These are phyloP conservation scores for Lasioglossum oenotherae DNA, from an alignment of 2,888 invertebrate species.

Conservation along the genomic window DNA sequence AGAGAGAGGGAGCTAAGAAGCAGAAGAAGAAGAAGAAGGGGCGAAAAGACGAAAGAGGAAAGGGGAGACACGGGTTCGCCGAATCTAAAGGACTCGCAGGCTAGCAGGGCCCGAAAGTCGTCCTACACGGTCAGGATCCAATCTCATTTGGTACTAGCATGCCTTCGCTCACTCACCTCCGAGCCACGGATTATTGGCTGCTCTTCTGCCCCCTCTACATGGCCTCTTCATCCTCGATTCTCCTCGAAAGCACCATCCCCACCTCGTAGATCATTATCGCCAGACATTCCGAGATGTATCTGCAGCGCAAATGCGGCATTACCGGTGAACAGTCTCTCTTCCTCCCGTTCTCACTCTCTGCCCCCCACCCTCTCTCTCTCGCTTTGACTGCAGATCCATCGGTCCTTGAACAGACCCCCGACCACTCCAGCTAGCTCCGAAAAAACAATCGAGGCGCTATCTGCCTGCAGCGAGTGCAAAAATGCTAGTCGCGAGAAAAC, in stretches of 20 bases:
- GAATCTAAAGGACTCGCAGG: constrained; percentile 66
- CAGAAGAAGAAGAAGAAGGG: not conserved
- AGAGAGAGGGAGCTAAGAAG: not conserved
- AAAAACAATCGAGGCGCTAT: constrained; percentile 15
- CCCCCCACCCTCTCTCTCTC: not conserved
- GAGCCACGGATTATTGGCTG: constrained; percentile 67
- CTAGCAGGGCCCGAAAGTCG: constrained; percentile 72
- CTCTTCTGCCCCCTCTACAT: constrained; percentile 29
- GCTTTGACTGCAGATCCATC: not conserved
- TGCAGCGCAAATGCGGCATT: constrained; percentile 65
- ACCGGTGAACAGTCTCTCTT: constrained; percentile 34
- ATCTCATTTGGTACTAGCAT: constrained; percentile 76
- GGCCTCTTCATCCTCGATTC: constrained; percentile 41
- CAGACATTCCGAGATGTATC: constrained; percentile 71
- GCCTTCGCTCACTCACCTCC: constrained; percentile 70
- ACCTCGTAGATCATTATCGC: constrained; percentile 73
- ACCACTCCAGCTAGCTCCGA: not conserved
- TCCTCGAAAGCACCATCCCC: constrained; percentile 55
- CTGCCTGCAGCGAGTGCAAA: not conserved
- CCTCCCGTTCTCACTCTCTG: not conserved
- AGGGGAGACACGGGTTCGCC: constrained; percentile 46
- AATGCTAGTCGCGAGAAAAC: not conserved
- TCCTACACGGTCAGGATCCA: constrained; percentile 71
- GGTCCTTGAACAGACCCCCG: constrained; percentile 23
- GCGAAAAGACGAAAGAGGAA: constrained; percentile 16